These are phyloP conservation scores for Crocidura indochinensis DNA, from an alignment of 2,797 vertebrate genomes.

Conservation along the genomic window DNA sequence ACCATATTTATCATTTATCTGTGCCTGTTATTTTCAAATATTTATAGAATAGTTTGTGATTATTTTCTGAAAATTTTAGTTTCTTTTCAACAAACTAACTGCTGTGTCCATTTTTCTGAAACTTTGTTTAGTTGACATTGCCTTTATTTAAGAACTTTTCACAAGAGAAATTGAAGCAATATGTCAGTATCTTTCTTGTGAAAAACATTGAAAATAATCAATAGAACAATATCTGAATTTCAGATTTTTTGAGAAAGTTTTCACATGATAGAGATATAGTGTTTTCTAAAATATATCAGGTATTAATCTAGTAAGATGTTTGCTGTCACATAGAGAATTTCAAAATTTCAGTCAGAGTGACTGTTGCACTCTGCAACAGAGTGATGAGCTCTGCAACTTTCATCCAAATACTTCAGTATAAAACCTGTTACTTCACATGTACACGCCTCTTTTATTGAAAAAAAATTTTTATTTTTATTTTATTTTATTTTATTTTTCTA, in stretches of 20 bases:
- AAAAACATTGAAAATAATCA: background rate
- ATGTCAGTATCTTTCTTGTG: background rate
- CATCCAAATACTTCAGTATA: background rate
- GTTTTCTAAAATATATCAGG: slow-evolving; percentile 19
- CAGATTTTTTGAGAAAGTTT: background rate
- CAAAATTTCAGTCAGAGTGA: background rate
- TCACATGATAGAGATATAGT: background rate
- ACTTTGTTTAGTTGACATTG: background rate
- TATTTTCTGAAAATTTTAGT: slow-evolving; percentile 8
- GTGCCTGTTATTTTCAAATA: background rate
- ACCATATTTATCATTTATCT: slow-evolving; percentile 40
- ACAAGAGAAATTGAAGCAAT: slow-evolving; percentile 35
- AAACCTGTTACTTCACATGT: background rate
- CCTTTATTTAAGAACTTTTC: slow-evolving; percentile 8
- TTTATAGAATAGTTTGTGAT: background rate
- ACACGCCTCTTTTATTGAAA: background rate
- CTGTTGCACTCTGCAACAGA: too few species aligned
- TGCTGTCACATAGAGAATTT: background rate
- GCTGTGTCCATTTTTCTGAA: slow-evolving; percentile 19
- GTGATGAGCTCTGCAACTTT: too few species aligned
- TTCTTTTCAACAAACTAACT: background rate
- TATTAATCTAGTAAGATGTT: background rate
- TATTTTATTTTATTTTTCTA: too few species aligned
- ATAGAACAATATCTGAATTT: slow-evolving; percentile 16
- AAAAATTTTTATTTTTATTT: too few species aligned